Evolutionary conservation across 2,113 vertebrate species (phyloP).

Genomic region (Chaetorhynchus papuensis): DNA sequence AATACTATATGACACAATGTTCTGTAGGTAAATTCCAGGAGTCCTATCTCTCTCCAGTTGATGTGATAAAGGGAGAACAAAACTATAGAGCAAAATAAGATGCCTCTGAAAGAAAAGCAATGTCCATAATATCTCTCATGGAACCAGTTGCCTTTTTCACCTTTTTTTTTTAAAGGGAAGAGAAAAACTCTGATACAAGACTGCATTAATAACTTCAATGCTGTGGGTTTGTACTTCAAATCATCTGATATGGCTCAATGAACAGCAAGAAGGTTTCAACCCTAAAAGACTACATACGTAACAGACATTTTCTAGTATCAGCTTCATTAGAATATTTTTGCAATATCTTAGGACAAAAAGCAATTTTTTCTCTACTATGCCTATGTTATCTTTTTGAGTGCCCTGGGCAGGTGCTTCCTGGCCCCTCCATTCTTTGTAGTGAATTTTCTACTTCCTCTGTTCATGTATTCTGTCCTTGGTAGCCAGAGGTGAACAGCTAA

Average conservation of each 20-base stretch:
- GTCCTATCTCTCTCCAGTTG: background rate
- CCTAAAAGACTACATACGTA: background rate
- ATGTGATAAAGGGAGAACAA: background rate
- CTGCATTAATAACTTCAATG: background rate
- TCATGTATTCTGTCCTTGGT: background rate
- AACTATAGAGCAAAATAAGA: background rate
- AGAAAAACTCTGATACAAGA: background rate
- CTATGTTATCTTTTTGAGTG: background rate
- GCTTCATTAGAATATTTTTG: background rate
- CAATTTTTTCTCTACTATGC: background rate
- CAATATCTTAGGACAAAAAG: background rate
- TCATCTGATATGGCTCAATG: background rate
- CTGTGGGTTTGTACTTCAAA: background rate
- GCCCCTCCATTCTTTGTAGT: background rate
- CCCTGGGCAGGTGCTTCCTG: background rate
- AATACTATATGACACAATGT: background rate
- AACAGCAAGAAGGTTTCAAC: background rate
- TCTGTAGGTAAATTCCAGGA: background rate
- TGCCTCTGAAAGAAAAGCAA: background rate
- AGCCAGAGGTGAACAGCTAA: background rate
- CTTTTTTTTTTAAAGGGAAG: background rate
- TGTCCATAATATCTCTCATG: background rate
- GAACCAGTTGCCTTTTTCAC: background rate
- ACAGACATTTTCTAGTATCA: background rate
- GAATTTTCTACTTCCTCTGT: background rate